phyloP scores from a whole-genome alignment of 1,140 invertebrate genomes.

The Pteromalus puparum region DNA sequence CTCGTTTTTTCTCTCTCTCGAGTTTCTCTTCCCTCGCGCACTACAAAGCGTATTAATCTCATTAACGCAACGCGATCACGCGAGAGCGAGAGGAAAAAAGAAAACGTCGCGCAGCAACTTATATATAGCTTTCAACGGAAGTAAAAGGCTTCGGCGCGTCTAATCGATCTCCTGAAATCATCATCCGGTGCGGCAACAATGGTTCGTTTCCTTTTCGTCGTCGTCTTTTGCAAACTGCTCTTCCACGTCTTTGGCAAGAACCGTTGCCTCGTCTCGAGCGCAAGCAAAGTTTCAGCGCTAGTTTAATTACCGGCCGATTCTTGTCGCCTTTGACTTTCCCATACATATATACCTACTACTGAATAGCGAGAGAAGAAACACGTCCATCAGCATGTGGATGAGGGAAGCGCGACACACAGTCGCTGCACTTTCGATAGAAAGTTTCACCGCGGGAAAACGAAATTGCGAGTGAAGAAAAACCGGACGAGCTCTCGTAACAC shows the following conservation, averaged over 20 bases:
- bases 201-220: neutral
- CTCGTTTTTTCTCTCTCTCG: no score
- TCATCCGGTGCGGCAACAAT: neutral
- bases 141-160: no score
- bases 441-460: slow-evolving; percentile 2
- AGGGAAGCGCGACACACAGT: no score
- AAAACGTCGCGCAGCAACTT: no score
- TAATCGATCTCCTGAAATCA: no score
- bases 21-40: no score
- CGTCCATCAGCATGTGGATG: neutral
- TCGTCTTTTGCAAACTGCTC: neutral
- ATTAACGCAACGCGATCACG: no score
- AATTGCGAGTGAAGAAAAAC: slow-evolving; percentile 25
- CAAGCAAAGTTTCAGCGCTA: slow-evolving; percentile 6
- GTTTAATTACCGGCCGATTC: slow-evolving; percentile 22
- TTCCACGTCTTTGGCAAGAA: neutral
- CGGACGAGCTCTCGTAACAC: no score
- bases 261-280: no score
- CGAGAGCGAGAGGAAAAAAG: no score
- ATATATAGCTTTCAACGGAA: no score
- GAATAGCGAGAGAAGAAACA: neutral
- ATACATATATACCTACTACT: neutral
- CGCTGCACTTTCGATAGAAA: slow-evolving; percentile 47
- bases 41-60: no score
- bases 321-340: slow-evolving; percentile 8